phyloP scores from a whole-genome alignment of 2,888 invertebrate species.

The Diaprepes abbreviatus region DNA sequence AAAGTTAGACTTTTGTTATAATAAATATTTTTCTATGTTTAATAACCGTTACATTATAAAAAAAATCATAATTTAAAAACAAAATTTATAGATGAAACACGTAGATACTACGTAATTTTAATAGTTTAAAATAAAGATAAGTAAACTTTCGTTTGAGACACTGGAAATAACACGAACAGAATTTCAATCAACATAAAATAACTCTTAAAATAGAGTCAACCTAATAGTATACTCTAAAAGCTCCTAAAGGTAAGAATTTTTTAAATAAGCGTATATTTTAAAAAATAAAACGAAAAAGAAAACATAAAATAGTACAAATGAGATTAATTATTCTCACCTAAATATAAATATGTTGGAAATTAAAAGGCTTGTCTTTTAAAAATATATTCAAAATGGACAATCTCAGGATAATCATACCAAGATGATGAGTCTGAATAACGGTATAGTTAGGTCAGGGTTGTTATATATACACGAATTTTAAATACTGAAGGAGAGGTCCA shows the following conservation, averaged over 20 bases:
- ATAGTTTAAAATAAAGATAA: conserved; percentile 21
- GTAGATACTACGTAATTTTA: conserved; percentile 45
- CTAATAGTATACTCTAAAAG: conserved; percentile 52
- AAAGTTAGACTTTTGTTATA: background rate
- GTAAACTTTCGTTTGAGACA: background rate
- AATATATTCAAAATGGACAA: no score
- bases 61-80: conserved; percentile 9
- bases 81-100: conserved; percentile 5
- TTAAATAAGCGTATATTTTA: conserved; percentile 55
- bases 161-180: background rate
- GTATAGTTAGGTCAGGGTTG: no score
- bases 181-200: conserved; percentile 9
- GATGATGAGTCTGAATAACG: no score
- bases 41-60: no score
- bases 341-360: background rate
- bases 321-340: conserved; percentile 1
- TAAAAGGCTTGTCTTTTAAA: background rate
- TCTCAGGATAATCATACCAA: no score
- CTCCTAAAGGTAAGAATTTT: conserved; percentile 53
- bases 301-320: conserved; percentile 11
- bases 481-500: no score
- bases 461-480: no score
- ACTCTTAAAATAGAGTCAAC: conserved; percentile 42
- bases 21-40: conserved; percentile 1
- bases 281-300: conserved; percentile 18